Base-by-base conservation (phyloP, 1,140 invertebrate genomes). In the Trachymyrmex septentrionalis region DNA sequence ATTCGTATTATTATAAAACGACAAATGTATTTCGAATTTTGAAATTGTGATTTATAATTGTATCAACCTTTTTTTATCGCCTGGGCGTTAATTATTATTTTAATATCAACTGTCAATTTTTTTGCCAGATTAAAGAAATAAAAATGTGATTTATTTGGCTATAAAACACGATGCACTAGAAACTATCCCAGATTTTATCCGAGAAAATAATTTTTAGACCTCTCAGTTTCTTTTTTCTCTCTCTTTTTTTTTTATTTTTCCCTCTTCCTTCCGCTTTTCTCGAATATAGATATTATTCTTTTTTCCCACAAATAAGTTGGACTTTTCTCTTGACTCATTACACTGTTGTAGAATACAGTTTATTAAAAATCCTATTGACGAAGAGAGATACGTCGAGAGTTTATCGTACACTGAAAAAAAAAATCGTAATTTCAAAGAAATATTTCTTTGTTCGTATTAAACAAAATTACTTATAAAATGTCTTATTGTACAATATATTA, bases 341-440 rank as follows among this genome's bases (percentile, higher is more conserved):
- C 78, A 38, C 21, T 38, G 16, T 19, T 61, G n/a, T 61, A 61
- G 19, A 24, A 75, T 14, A n/a, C 69, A n/a, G 5, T 55, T 85
- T 48, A 66, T 50, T 50, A 61, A 48, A 12, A 50, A 21, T 3
- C 16, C 63, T 78, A 21, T 85, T 85, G 59, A 76, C 27, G 82
- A 64, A 55, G 53, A 77, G 48, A 76, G 82, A 78, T 66, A 78
- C 61, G 30, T 75, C 24, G 59, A 64, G 44, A 64, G n/a, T 27
- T 85, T 21, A 30, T 24, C 24, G 38, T 48, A 34, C 30, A 34
- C 30, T 6, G 30, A 6, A 34, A 34, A 34, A 34, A 34, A 34
- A 34, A 34, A 34, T 34, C 2, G 5, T 34, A 34, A 6, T 34
- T 34, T 34, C 30, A 6, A 6, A 34, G 30, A 34, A 34, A 34